Conservation (phyloP, 2,797 vertebrate species). For the Oryzias sinensis region DNA sequence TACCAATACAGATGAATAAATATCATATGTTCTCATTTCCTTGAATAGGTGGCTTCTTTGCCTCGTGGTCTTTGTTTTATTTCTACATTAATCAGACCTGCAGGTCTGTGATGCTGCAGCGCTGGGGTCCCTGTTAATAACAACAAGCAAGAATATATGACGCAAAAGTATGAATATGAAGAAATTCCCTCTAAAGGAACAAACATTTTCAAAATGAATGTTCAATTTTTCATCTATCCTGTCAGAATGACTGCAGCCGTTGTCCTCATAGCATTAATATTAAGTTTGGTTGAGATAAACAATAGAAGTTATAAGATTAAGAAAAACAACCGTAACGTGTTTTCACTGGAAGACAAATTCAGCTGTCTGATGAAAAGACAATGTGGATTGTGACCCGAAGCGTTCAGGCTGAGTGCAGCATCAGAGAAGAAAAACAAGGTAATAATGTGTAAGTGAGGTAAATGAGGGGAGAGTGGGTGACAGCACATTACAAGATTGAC, state of each 20-base stretch:
- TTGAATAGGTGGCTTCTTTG: slow-evolving; percentile 21
- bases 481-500: slow-evolving; percentile 1
- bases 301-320: too few species aligned
- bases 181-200: slow-evolving; percentile 19
- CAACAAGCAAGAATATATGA: slow-evolving; percentile 39
- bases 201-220: slow-evolving; percentile 12
- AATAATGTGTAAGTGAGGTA: slow-evolving; percentile 27
- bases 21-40: slow-evolving; percentile 41
- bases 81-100: slow-evolving; percentile 55
- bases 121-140: slow-evolving; percentile 66
- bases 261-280: slow-evolving; percentile 14
- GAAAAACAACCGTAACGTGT: too few species aligned
- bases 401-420: slow-evolving; percentile 4
- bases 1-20: slow-evolving; percentile 4
- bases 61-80: slow-evolving; percentile 28
- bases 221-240: slow-evolving; percentile 34
- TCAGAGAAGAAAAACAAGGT: slow-evolving; percentile 18
- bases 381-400: slow-evolving; percentile 31
- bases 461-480: slow-evolving; percentile 6
- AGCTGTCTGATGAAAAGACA: slow-evolving; percentile 14
- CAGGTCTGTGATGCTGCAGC: slow-evolving; percentile 28
- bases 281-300: background rate
- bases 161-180: slow-evolving; percentile 27
- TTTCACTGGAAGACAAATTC: background rate
- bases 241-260: slow-evolving; percentile 11